Evolutionary conservation across 2,888 invertebrate genomes (phyloP).

Genomic region (Eilema depressum): DNA sequence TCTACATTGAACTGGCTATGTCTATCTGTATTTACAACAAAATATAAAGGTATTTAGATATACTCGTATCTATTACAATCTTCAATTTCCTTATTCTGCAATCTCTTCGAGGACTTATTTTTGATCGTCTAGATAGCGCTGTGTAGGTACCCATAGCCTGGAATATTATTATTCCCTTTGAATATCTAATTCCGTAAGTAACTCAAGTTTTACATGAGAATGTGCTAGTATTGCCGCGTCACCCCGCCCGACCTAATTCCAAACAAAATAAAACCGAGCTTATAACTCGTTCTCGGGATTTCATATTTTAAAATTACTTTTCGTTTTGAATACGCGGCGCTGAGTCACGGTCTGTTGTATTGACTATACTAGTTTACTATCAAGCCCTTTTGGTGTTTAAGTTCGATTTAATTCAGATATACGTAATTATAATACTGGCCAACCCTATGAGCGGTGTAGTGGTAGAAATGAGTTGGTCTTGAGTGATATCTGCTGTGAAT

Average conservation of each 20-base stretch:
- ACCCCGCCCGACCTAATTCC: conserved; percentile 69
- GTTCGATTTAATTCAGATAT: conserved; percentile 1
- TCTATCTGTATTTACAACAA: background rate
- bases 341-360: conserved; percentile 69
- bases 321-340: conserved; percentile 77
- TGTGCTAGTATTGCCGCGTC: conserved; percentile 63
- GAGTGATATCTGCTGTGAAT: too few species aligned
- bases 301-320: conserved; percentile 83
- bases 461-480: too few species aligned
- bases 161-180: background rate
- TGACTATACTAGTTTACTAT: conserved; percentile 30
- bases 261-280: conserved; percentile 63
- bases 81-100: too few species aligned
- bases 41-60: too few species aligned
- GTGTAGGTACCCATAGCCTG: background rate
- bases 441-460: background rate
- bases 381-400: background rate
- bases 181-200: background rate
- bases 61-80: too few species aligned
- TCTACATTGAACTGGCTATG: too few species aligned
- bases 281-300: conserved; percentile 78
- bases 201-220: background rate
- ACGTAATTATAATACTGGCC: background rate
- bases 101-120: too few species aligned
- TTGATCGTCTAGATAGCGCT: background rate